A percentile compares a stretch with the other conserved stretches of the same genome.
These are phyloP conservation scores for Trachemys scripta DNA, from an alignment of 2,113 vertebrate species.

Conservation along the genomic window DNA sequence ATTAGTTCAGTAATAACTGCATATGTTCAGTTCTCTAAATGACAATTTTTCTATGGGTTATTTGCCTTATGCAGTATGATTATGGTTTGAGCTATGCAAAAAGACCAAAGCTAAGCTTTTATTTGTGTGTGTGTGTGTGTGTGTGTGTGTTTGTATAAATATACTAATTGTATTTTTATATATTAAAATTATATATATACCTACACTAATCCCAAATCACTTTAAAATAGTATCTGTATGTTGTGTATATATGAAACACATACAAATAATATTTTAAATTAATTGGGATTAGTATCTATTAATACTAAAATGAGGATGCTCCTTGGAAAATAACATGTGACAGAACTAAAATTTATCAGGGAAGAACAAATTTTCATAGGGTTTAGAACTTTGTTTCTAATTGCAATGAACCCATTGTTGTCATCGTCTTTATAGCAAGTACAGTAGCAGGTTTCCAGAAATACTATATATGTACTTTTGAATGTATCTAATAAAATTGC, in stretches of 20 bases:
- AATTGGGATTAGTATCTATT: neutral
- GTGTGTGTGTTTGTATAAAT: neutral
- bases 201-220: neutral
- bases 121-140: neutral
- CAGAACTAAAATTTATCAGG: conserved; percentile 41
- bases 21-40: neutral
- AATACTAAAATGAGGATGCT: conserved; percentile 12
- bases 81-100: neutral
- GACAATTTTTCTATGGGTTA: neutral
- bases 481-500: conserved; percentile 56
- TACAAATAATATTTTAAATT: neutral
- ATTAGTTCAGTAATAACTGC: neutral
- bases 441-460: conserved; percentile 47
- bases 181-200: neutral
- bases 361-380: conserved; percentile 32
- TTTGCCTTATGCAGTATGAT: neutral
- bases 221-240: neutral
- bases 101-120: neutral
- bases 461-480: neutral
- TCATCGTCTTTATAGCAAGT: conserved; percentile 15
- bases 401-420: conserved; percentile 47
- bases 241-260: neutral
- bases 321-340: conserved; percentile 20
- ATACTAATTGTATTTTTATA: too few relatives aligned
- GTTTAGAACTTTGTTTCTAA: conserved; percentile 51